phyloP scores from a whole-genome alignment of 2,797 vertebrate genomes.

The Melopsittacus undulatus region DNA sequence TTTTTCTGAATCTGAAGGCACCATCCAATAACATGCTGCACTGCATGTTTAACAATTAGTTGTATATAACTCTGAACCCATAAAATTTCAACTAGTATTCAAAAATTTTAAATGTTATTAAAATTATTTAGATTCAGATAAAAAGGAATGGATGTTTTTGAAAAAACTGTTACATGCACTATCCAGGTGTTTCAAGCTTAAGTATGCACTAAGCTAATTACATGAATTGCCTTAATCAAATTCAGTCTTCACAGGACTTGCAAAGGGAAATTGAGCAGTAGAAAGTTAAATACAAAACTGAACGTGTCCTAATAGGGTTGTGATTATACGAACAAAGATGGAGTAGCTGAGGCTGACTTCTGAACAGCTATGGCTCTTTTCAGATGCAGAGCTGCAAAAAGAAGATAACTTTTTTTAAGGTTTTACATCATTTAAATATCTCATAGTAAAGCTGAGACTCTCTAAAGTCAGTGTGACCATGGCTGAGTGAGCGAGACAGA shows the following conservation, averaged over 20 bases:
- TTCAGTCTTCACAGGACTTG: not conserved
- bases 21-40: not conserved
- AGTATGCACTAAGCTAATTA: not conserved
- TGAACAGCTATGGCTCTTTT: not conserved
- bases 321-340: not conserved
- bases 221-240: not conserved
- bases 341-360: not conserved
- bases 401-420: not conserved
- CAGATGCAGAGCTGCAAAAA: not conserved
- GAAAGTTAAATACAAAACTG: not conserved
- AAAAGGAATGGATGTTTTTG: not conserved
- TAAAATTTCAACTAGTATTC: not conserved
- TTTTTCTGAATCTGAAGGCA: not conserved
- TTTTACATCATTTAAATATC: not conserved
- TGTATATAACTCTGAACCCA: rapidly evolving
- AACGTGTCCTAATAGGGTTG: not conserved
- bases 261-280: not conserved
- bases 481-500: not conserved
- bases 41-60: not conserved
- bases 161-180: not conserved
- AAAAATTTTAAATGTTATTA: not conserved
- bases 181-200: not conserved
- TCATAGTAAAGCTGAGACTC: not conserved
- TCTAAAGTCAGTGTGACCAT: not conserved
- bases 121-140: not conserved